Evolutionary conservation across 2,797 vertebrate genomes (phyloP).

Genomic region (Rhabdomys pumilio): DNA sequence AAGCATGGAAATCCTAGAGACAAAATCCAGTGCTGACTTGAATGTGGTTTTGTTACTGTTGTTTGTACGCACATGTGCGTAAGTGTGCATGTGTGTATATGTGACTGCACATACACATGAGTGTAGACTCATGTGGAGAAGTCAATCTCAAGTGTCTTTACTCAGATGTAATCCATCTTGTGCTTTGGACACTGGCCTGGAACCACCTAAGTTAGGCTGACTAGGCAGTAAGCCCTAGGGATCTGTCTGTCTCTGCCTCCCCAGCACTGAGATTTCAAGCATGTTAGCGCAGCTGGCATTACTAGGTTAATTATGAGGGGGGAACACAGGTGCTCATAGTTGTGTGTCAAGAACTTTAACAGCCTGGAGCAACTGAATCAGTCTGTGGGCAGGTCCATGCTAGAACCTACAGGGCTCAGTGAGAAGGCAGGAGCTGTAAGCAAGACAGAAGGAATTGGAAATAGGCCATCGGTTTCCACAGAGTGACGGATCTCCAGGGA

Average conservation of each 20-base stretch:
- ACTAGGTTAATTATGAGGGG: not conserved
- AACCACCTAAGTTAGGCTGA: not conserved
- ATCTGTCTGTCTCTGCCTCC: not conserved
- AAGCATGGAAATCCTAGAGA: not conserved
- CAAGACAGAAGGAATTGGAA: not conserved
- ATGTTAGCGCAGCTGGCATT: not conserved
- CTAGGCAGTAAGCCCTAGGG: not conserved
- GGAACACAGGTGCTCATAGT: not conserved
- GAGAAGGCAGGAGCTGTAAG: not conserved
- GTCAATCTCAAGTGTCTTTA: not conserved
- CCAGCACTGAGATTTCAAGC: no score
- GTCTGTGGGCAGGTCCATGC: not conserved
- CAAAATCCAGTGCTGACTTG: not conserved
- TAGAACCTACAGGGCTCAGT: not conserved
- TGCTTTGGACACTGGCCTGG: not conserved
- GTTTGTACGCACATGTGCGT: not conserved
- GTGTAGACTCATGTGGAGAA: not conserved
- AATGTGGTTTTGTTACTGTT: not conserved
- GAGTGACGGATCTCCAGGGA: no score
- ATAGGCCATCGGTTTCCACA: not conserved
- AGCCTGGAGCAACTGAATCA: not conserved
- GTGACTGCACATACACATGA: no score
- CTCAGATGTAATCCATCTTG: not conserved
- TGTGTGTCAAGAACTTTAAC: not conserved
- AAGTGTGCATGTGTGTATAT: not conserved